phyloP scores from a whole-genome alignment of 2,888 invertebrate genomes.

The Bimastos eiseni region DNA sequence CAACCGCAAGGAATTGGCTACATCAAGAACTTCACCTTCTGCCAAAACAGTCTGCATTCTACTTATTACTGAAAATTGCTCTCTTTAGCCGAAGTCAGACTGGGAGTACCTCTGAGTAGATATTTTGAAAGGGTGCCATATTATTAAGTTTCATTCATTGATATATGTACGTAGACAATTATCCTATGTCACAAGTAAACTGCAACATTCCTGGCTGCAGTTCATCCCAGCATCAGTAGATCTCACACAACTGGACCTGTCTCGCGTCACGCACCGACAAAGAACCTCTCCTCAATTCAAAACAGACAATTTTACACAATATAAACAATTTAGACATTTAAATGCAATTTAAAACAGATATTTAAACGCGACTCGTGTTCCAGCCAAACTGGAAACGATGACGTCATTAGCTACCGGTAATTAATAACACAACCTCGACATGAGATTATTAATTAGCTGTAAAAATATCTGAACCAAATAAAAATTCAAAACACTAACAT shows the following conservation, averaged over 20 bases:
- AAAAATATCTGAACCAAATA: neutral
- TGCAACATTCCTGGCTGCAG: neutral
- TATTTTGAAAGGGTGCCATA: too few relatives aligned
- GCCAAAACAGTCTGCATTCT: too few relatives aligned
- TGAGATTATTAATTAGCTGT: conserved; percentile 7
- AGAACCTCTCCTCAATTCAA: neutral
- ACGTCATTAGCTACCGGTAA: neutral
- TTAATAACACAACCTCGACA: neutral
- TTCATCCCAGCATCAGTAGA: neutral
- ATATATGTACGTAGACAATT: too few relatives aligned
- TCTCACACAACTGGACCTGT: neutral
- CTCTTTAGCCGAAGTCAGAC: too few relatives aligned
- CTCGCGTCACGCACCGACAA: neutral
- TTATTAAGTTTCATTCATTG: too few relatives aligned
- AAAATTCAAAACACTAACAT: neutral
- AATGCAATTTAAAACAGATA: neutral
- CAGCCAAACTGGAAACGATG: neutral
- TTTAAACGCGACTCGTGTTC: neutral
- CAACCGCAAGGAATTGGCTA: too few relatives aligned
- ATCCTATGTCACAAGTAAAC: neutral
- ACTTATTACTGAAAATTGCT: too few relatives aligned
- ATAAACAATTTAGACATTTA: too few relatives aligned
- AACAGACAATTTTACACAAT: neutral
- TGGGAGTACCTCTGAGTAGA: too few relatives aligned
- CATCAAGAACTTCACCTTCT: too few relatives aligned